A percentile compares a stretch with the other conserved stretches of the same genome.
Evolutionary conservation across 2,113 vertebrate species (phyloP).

Genomic region (Polyodon spathula): DNA sequence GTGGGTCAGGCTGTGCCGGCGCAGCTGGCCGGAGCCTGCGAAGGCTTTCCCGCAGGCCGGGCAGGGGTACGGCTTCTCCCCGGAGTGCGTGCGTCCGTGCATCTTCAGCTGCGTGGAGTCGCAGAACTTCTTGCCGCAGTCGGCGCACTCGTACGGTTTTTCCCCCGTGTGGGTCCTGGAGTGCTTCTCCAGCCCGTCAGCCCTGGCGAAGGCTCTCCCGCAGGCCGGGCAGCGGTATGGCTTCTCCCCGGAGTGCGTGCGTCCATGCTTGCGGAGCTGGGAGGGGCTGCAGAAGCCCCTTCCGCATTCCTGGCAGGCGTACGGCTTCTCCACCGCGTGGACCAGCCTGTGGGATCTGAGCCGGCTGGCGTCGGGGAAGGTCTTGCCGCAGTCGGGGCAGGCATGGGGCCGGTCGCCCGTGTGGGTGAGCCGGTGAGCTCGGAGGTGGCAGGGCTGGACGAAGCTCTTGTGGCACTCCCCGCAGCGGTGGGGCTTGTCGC

Average conservation of each 20-base stretch:
- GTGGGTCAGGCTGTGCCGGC: slow-evolving; percentile 22
- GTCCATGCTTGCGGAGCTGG: too few relatives aligned
- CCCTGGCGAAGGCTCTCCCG: slow-evolving; percentile 46
- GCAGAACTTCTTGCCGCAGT: slow-evolving; percentile 45
- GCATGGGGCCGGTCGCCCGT: slow-evolving; percentile 60
- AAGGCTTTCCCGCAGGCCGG: slow-evolving; percentile 16
- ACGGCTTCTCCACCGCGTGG: slow-evolving; percentile 59
- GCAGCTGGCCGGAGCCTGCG: slow-evolving; percentile 7
- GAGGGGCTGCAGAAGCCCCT: too few relatives aligned
- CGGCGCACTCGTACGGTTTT: slow-evolving; percentile 41
- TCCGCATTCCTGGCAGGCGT: slow-evolving; percentile 54
- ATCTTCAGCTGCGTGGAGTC: slow-evolving; percentile 47
- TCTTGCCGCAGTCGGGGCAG: slow-evolving; percentile 58
- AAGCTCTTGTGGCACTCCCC: slow-evolving; percentile 55
- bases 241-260: too few relatives aligned
- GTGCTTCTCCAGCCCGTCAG: slow-evolving; percentile 41
- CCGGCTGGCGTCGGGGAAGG: slow-evolving; percentile 58
- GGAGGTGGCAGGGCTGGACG: slow-evolving; percentile 60
- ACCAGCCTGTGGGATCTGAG: slow-evolving; percentile 60
- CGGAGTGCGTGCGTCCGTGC: slow-evolving; percentile 34
- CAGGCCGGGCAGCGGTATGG: slow-evolving; percentile 43
- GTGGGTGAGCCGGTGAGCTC: slow-evolving; percentile 58
- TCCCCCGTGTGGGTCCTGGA: slow-evolving; percentile 30
- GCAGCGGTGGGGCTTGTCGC: slow-evolving; percentile 57
- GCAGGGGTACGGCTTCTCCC: neutral